A percentile compares a stretch with the other conserved stretches of the same genome.
These are phyloP conservation scores for Conomelus anceps DNA, from an alignment of 2,888 invertebrate species.

Conservation along the genomic window DNA sequence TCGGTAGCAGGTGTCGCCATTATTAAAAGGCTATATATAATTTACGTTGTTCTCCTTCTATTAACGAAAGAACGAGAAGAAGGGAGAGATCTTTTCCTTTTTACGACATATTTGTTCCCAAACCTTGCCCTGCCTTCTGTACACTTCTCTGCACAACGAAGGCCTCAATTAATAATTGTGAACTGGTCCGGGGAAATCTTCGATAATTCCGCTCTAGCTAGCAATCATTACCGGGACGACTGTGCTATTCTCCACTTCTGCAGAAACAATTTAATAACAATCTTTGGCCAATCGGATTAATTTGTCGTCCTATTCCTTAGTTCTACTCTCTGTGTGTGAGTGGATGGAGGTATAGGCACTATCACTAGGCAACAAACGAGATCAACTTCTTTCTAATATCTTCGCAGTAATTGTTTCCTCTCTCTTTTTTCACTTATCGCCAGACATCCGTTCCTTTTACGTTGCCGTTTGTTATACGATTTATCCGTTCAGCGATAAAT, in stretches of 20 bases:
- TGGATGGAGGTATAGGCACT: background rate
- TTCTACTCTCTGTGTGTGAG: background rate
- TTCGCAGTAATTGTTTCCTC: background rate
- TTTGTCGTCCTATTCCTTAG: background rate
- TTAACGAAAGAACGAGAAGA: background rate
- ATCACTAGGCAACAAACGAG: background rate
- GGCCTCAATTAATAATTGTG: background rate
- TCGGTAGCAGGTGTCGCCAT: slow-evolving; percentile 22
- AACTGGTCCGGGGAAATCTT: background rate
- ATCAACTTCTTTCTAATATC: background rate
- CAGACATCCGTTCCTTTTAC: background rate
- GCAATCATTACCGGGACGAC: background rate
- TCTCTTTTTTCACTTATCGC: background rate
- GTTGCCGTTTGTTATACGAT: background rate
- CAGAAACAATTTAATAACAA: slow-evolving; percentile 22
- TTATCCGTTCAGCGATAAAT: background rate
- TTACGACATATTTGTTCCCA: background rate
- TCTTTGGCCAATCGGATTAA: slow-evolving; percentile 22
- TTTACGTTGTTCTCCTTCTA: slow-evolving; percentile 2
- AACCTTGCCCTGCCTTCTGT: background rate
- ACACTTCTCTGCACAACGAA: background rate
- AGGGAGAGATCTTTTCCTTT: background rate
- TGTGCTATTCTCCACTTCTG: background rate
- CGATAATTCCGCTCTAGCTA: background rate
- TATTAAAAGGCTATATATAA: slow-evolving; percentile 27